Evolutionary conservation across 2,888 invertebrate genomes (phyloP).

Genomic region (Chrysolina haemoptera): DNA sequence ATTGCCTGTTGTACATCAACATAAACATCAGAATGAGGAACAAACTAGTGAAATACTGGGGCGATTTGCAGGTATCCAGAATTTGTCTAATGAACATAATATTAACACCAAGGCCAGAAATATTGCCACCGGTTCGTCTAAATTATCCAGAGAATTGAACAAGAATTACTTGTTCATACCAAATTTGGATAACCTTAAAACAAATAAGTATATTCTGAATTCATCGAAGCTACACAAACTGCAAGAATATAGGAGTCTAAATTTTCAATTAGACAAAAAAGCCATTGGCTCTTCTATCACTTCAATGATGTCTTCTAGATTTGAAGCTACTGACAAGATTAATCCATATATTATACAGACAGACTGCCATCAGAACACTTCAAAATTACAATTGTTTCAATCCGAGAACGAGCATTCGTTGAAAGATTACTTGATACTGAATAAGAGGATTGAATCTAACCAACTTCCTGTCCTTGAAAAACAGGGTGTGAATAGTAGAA

Average conservation of each 20-base stretch:
- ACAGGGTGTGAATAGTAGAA: background rate
- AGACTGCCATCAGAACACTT: background rate
- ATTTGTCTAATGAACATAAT: background rate
- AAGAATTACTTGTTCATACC: background rate
- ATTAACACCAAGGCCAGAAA: background rate
- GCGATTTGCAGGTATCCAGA: no score
- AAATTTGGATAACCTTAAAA: background rate
- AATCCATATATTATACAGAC: background rate
- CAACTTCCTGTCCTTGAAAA: background rate
- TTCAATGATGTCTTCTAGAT: background rate
- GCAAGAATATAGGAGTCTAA: background rate
- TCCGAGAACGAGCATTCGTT: background rate
- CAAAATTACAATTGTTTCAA: background rate
- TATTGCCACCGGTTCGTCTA: background rate
- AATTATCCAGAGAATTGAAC: background rate
- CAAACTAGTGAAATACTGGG: background rate
- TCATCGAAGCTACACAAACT: background rate
- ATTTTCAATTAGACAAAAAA: background rate
- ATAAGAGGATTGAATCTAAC: background rate
- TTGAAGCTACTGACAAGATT: background rate
- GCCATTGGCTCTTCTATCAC: background rate
- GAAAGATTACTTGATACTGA: background rate
- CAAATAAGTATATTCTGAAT: background rate
- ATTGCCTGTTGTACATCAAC: slow-evolving; percentile 57
- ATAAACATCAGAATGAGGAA: slow-evolving; percentile 36